Evolutionary conservation across 2,888 invertebrate species (phyloP), one percentile per base, ranked within the genome.

Genomic region (Ophion costatus): DNA sequence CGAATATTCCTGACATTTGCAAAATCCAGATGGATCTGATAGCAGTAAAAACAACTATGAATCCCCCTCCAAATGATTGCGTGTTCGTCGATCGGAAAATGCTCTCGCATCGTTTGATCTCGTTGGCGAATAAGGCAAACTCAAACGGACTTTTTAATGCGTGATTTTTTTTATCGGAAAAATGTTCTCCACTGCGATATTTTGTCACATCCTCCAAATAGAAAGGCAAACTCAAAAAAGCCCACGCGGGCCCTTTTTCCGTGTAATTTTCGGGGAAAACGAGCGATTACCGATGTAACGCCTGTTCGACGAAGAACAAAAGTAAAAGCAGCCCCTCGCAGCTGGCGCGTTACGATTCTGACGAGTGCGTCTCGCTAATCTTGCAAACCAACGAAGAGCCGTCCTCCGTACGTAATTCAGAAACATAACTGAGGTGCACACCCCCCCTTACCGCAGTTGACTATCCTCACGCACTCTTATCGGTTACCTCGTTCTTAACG

Each of bases 361-460:
- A 59, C 70, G 82, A 56, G 24, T 61, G n/a, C n/a, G 73, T n/a
- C 69, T 67, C 7, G 63, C 20, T 17, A 86, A 56, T 83, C 67
- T 73, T n/a, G 33, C 71, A 10, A 70, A 42, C 38, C 69, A 83
- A 77, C 59, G 67, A 63, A 79, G 17, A 59, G 63, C 67, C 24
- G 24, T 29, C 59, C 42, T 71, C 71, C 42, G 66, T 38, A 71
- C 66, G 69, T 73, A 67, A 78, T 67, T 82, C 74, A 76, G 70
- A 77, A 85, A 83, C 85, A 86, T 86, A 79, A 86, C 85, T 61
- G 33, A 63, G 76, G 61, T 56, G 51, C 76, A 17, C 11, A 22
- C 17, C 24, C 45, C 24, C 51, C 17, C 51, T 17, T 10, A 33
- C n/a, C 73, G 45, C 63, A 57, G 5, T 51, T 22, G 57, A 51